These are phyloP conservation scores for Parambassis ranga DNA, from an alignment of 2,797 vertebrate species.

Conservation along the genomic window DNA sequence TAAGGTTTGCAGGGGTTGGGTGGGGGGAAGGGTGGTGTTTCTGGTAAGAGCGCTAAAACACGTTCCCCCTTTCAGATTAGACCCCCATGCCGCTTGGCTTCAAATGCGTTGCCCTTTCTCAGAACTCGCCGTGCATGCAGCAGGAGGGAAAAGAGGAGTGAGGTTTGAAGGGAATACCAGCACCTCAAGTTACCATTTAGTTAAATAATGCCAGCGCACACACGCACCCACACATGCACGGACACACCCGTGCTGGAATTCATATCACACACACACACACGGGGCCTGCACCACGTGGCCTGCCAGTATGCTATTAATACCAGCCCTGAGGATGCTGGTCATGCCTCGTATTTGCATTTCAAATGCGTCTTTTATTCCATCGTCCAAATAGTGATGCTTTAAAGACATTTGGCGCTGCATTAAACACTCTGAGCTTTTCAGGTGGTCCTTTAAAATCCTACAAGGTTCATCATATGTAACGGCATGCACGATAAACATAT, in stretches of 20 bases:
- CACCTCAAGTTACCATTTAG: constrained; percentile 74
- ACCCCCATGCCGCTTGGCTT: constrained; percentile 74
- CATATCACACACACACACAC: constrained; percentile 18
- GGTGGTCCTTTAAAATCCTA: constrained; percentile 31
- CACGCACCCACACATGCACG: constrained; percentile 34
- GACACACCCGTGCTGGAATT: constrained; percentile 55
- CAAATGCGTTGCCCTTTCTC: constrained; percentile 82
- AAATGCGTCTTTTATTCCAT: constrained; percentile 38
- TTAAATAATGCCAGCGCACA: constrained; percentile 53
- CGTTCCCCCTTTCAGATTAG: constrained; percentile 76
- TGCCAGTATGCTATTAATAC: constrained; percentile 62
- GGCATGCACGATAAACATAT: constrained; percentile 30
- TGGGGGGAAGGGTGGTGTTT: constrained; percentile 24
- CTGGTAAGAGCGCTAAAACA: constrained; percentile 66
- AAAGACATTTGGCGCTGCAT: constrained; percentile 47
- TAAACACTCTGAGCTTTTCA: constrained; percentile 29
- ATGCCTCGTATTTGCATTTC: constrained; percentile 51
- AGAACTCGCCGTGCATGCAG: constrained; percentile 77
- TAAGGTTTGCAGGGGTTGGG: constrained; percentile 34
- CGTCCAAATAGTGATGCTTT: constrained; percentile 48
- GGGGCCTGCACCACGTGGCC: constrained; percentile 7
- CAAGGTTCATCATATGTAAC: constrained; percentile 4
- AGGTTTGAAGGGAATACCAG: constrained; percentile 73
- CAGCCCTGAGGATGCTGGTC: constrained; percentile 48
- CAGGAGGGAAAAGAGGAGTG: constrained; percentile 41